Base-by-base conservation (phyloP, 2,888 invertebrate species). In the Pinctada fucata region DNA sequence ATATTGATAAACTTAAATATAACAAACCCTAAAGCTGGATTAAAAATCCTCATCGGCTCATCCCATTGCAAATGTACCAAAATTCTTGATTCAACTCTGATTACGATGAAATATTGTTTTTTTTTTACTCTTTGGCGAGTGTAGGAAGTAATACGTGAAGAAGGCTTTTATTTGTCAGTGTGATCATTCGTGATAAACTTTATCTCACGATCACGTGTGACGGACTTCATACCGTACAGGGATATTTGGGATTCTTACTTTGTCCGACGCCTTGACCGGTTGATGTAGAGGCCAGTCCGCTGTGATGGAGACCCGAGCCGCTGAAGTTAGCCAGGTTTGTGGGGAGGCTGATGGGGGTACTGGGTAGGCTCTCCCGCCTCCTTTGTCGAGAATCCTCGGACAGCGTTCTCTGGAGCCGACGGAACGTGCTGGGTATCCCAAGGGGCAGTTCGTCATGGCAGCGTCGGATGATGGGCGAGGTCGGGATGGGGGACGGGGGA, bases 311-410 rank as follows among this genome's bases (percentile, higher is more conserved):
- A 6, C 58, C 58, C 8, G 58, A 58, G 6, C 58, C 82, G 6
- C 75, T 72, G 3, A 66, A 65, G 5, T 31, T 13, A 8, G 58
- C 72, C 10, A 79, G 71, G 70, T 72, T 79, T 47, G 75, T 49
- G 2, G 75, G 75, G 31, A 79, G 65, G 72, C 79, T 75, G 67
- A 65, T 64, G 84, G 90, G 69, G 86, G 89, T 71, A 84, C 85
- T 50, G 89, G 90, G 88, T 88, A 76, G 64, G 72, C 91, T 92
- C 79, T 93, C 93, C 71, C 93, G 87, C 13, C 92, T 83, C n/a
- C 91, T 83, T 48, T 90, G 86, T 68, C 91, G 87, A 71, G 91
- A 89, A 83, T 93, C 93, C 83, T 93, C 93, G 0, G 93, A 92
- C 79, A 92, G 81, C 1, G 92, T 91, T 51, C 93, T 88, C 78